These are phyloP conservation scores for Lottia gigantea DNA, from an alignment of 2,888 invertebrate species.

Conservation along the genomic window DNA sequence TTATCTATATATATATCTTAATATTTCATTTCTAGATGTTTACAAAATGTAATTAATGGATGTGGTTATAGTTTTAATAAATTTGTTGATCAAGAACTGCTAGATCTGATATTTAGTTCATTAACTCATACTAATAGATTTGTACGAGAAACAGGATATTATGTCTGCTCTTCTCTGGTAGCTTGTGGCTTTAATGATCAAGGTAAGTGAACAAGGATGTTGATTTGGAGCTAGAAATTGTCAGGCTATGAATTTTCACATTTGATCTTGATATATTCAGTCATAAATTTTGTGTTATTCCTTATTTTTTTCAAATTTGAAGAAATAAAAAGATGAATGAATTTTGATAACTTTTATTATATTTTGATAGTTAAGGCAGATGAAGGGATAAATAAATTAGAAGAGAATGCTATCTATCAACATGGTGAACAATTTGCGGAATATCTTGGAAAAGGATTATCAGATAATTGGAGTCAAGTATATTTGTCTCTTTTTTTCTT, in stretches of 20 bases:
- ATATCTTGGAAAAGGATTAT: conserved; percentile 69
- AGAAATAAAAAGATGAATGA: too few species aligned
- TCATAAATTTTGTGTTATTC: too few species aligned
- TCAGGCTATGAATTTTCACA: background rate
- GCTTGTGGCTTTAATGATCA: conserved; percentile 60
- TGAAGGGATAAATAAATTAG: conserved; percentile 27
- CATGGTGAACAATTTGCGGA: conserved; percentile 70
- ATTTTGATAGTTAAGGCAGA: too few species aligned
- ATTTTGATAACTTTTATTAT: too few species aligned
- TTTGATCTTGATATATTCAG: background rate
- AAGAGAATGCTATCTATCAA: conserved; percentile 64
- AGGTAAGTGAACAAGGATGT: conserved; percentile 27
- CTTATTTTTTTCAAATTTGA: too few species aligned
- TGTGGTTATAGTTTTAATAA: conserved; percentile 68
- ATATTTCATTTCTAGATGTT: conserved; percentile 62
- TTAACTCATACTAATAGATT: conserved; percentile 71
- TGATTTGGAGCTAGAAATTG: background rate
- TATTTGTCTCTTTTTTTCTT: background rate
- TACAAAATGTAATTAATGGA: conserved; percentile 70
- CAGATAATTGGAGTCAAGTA: conserved; percentile 72
- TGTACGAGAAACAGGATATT: conserved; percentile 72
- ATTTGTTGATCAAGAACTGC: conserved; percentile 68
- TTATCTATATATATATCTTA: background rate
- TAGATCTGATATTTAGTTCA: conserved; percentile 69
- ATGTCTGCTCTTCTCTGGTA: conserved; percentile 69